Evolutionary conservation across 2,797 vertebrate species (phyloP).

Genomic region (Anas acuta): DNA sequence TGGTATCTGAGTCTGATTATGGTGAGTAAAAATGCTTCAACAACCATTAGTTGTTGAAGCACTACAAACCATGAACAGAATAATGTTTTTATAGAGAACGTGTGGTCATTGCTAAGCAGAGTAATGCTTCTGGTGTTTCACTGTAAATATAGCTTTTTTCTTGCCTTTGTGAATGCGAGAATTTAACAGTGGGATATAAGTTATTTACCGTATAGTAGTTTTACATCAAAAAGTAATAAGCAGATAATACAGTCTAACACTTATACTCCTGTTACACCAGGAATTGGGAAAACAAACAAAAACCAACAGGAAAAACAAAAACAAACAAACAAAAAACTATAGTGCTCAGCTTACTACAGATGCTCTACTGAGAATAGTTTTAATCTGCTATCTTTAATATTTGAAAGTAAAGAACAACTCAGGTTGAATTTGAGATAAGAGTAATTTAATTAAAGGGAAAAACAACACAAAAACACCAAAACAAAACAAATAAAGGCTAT

Average conservation of each 20-base stretch:
- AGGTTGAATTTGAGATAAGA: too few species aligned
- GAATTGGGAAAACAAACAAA: neutral
- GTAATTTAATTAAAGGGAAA: neutral
- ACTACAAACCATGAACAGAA: neutral
- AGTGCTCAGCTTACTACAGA: neutral
- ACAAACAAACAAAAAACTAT: neutral
- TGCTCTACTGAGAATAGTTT: neutral
- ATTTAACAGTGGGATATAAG: neutral
- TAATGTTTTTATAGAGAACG: neutral
- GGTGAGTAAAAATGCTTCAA: neutral
- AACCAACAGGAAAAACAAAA: too few species aligned
- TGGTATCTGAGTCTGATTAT: neutral
- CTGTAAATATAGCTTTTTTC: neutral
- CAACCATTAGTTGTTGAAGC: neutral
- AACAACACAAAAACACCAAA: too few species aligned
- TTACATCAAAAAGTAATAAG: neutral
- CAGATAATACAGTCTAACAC: neutral
- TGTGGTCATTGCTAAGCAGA: neutral
- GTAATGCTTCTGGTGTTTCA: neutral
- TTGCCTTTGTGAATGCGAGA: neutral
- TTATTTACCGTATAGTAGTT: neutral
- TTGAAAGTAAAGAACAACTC: neutral
- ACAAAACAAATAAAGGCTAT: too few species aligned
- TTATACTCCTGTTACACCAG: neutral
- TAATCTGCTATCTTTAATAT: neutral